Evolutionary conservation across 2,888 invertebrate genomes (phyloP), one percentile per base, ranked within the genome.

Genomic region (Trilocha varians): DNA sequence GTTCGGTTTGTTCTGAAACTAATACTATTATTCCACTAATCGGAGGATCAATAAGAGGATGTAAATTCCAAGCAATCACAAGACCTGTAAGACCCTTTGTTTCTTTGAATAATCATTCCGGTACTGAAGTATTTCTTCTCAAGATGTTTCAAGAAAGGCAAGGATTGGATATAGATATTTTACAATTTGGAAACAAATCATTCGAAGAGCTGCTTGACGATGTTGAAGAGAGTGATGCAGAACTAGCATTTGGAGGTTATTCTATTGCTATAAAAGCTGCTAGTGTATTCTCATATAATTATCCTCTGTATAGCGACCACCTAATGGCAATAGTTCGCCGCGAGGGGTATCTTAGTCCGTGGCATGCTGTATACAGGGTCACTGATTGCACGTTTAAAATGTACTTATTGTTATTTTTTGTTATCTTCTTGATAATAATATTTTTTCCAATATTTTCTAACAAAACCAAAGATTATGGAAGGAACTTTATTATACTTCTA

Each of bases 401-500:
- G 8, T 17, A 9, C 13, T 16, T 33, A 17, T 16, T 16, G 1
- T 9, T 17, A 6, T 33, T 39, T 13, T 13, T 34, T 17, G 5
- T 39, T 2, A 17, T 16, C 17, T 34, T 17, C 13, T 13, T 39
- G 1, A 16, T 34, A 2, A 8, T 13, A 17, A 13, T 13, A 34
- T 33, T 13, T 39, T 32, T 34, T 13, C 34, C 39, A 5, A 8
- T 39, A n/a, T n/a, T n/a, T n/a, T n/a, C n/a, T n/a, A n/a, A 39
- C 13, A 8, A 16, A 5, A n/a, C 13, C 17, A 34, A 13, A n/a
- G 39, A 39, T n/a, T 13, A 9, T 17, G 16, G 9, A 2, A 16
- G 39, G 2, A 17, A 34, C 3, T 4, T 39, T 17, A 3, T 17
- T 5, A 39, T 34, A 13, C 33, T 39, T 5, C 4, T 39, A 1